Conservation (phyloP, 2,113 vertebrate species). For the Lepus timidus region DNA sequence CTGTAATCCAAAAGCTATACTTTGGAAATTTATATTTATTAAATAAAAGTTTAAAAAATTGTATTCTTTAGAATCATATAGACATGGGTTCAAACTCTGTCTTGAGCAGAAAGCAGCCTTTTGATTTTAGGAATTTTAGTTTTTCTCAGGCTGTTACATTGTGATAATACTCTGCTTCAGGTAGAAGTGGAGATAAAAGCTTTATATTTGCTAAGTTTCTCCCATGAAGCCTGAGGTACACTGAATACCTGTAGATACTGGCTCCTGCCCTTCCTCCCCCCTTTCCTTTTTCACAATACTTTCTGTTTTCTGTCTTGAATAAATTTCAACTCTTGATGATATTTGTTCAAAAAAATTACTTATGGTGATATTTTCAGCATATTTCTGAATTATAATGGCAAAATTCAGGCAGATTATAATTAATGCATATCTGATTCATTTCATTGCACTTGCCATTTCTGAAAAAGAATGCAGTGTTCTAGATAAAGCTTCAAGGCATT, state of each 20-base stretch:
- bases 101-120: not conserved
- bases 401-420: not conserved
- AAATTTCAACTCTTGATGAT: not conserved
- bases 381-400: conserved; percentile 27
- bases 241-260: not conserved
- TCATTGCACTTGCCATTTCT: conserved; percentile 8
- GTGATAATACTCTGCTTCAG: not conserved
- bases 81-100: not conserved
- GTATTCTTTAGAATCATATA: not conserved
- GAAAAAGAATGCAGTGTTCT: conserved; percentile 16
- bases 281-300: not conserved
- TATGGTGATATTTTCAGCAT: not conserved
- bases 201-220: not conserved
- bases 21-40: too few relatives aligned
- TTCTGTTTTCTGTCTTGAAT: not conserved
- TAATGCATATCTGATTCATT: conserved; percentile 18
- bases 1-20: too few relatives aligned
- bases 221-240: not conserved
- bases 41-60: not conserved
- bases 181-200: not conserved
- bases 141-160: not conserved
- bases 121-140: not conserved
- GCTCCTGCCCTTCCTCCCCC: rapidly evolving
- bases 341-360: conserved; percentile 9
- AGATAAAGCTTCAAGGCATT: not conserved